phyloP scores from a whole-genome alignment of 2,797 vertebrate species.

The Coluber constrictor region DNA sequence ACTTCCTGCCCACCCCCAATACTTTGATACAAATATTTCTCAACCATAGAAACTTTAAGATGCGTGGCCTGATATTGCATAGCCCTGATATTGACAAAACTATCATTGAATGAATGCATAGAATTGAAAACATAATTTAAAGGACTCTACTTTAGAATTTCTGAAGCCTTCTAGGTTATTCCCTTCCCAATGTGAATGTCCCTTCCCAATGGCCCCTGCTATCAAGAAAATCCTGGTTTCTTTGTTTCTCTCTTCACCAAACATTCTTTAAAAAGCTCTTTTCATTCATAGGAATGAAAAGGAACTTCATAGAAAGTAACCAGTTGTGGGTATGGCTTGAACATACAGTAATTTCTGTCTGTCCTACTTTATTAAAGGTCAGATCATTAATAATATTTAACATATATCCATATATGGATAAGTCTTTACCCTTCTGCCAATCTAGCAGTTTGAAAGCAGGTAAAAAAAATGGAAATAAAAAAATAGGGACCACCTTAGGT shows the following conservation, averaged over 20 bases:
- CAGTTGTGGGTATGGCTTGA: neutral
- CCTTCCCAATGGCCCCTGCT: neutral
- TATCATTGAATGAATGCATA: neutral
- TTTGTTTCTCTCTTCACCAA: neutral
- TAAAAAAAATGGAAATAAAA: too few species aligned
- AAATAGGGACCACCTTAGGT: too few species aligned
- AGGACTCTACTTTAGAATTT: neutral
- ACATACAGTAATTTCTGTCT: neutral
- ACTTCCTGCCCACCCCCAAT: neutral
- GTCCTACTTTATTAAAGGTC: too few species aligned
- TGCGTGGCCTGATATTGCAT: neutral
- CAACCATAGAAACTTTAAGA: neutral
- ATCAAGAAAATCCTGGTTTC: neutral
- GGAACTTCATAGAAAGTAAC: neutral
- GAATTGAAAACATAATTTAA: neutral
- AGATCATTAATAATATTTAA: neutral
- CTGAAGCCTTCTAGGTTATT: neutral
- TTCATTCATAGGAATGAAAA: neutral
- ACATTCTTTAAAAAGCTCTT: neutral
- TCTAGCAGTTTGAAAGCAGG: too few species aligned
- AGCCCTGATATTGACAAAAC: neutral
- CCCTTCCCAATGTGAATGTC: neutral
- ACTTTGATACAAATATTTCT: neutral
- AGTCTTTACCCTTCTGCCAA: neutral
- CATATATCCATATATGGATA: neutral